Evolutionary conservation across 2,113 vertebrate species (phyloP).

Genomic region (Pachypanchax playfairii): DNA sequence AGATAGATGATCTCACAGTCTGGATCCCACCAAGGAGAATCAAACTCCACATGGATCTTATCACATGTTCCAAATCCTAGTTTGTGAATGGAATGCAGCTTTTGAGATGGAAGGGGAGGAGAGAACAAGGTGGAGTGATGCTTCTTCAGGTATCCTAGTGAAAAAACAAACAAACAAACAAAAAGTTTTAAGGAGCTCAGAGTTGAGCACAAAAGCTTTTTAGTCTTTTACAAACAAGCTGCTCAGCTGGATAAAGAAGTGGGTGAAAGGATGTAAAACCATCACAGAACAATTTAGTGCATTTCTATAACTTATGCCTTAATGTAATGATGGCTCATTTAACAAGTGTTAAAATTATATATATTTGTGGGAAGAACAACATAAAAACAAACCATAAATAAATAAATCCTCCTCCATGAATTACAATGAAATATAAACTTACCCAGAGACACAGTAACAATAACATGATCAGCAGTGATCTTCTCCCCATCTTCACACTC

Average conservation of each 20-base stretch:
- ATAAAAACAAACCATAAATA: too few relatives aligned
- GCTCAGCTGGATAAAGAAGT: too few relatives aligned
- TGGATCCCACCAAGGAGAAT: conserved; percentile 89
- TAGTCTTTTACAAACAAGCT: too few relatives aligned
- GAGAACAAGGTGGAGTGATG: conserved; percentile 80
- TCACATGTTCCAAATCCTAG: conserved; percentile 94
- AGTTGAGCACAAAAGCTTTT: neutral
- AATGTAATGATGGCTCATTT: neutral
- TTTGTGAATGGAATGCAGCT: conserved; percentile 81
- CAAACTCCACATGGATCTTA: conserved; percentile 94
- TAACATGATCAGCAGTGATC: conserved; percentile 86
- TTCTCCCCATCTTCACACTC: conserved; percentile 85
- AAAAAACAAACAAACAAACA: conserved; percentile 15
- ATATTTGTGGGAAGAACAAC: neutral
- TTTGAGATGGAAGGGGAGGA: conserved; percentile 83
- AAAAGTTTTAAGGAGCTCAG: neutral
- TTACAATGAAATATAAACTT: conserved; percentile 1
- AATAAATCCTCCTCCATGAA: too few relatives aligned
- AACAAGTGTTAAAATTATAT: too few relatives aligned
- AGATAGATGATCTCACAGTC: conserved; percentile 82
- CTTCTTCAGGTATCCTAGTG: conserved; percentile 93
- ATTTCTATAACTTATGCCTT: neutral
- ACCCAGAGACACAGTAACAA: conserved; percentile 90
- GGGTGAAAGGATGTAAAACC: too few relatives aligned
- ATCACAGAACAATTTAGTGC: too few relatives aligned